Base-by-base conservation (phyloP, 1,140 invertebrate species). In the Bilobella aurantiaca region DNA sequence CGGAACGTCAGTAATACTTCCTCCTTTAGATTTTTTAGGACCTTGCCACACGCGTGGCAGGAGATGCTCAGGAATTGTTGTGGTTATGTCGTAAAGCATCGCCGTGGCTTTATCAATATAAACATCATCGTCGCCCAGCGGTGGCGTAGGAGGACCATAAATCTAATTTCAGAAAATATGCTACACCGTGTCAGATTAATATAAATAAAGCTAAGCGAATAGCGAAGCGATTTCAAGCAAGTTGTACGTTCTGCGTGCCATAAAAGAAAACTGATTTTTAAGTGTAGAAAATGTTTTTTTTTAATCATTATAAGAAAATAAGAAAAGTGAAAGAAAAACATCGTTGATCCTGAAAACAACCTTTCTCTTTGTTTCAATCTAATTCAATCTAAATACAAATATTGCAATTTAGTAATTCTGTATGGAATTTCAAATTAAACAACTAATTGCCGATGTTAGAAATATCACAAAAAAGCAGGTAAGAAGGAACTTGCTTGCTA, bases 131-230 rank as follows among this genome's bases (percentile, higher is more conserved):
- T 94, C 90, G 76, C 89, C 87, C 74, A 88, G 86, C 3, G 93
- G 93, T 67, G 93, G 93, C 16, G 93, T 96, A 64, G 93, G 93
- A 65, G 93, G 94, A 72, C 88, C 88, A 92, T 93, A 97, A 82
- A 96, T 86, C 93, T 96, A 78, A 34, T 27, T 42, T n/a, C 37
- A 8, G 23, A 23, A 53, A 23, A 23, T 12, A n/a, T 42, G n/a
- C n/a, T 42, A n/a, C n/a, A n/a, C n/a, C 37, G n/a, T 42, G 8
- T 8, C 8, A 42, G n/a, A 42, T 12, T 42, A 8, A 8, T n/a
- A 12, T 42, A 42, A 42, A 42, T 12, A 42, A 12, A 12, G 37
- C 37, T 12, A n/a, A 42, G n/a, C 8, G 8, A 42, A 42, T 42
- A 42, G n/a, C 37, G 37, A 42, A 42, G 37, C 37, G n/a, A 42